These are phyloP conservation scores for Xanthia togata DNA, from an alignment of 2,888 invertebrate species.

Conservation along the genomic window DNA sequence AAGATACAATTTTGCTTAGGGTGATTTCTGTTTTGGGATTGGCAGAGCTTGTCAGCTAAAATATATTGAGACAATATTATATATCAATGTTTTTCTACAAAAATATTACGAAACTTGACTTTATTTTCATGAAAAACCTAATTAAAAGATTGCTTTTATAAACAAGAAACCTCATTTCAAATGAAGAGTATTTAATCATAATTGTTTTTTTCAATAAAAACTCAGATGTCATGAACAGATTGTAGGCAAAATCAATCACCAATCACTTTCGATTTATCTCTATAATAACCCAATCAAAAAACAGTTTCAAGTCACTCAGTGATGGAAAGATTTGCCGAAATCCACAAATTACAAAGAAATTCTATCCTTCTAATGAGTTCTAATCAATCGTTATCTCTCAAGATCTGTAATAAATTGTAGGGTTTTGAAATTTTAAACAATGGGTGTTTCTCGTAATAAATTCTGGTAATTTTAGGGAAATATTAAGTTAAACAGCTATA, in stretches of 20 bases:
- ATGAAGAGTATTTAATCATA: neutral
- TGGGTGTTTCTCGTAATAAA: neutral
- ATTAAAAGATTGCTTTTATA: neutral
- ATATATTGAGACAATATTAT: neutral
- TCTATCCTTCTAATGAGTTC: slow-evolving; percentile 25
- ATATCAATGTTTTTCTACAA: neutral
- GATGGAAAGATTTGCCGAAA: slow-evolving; percentile 30
- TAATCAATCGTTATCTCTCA: slow-evolving; percentile 38
- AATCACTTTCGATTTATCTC: slow-evolving; percentile 18
- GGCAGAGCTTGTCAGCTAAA: neutral
- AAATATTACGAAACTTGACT: neutral
- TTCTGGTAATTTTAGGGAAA: neutral
- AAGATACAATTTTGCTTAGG: neutral
- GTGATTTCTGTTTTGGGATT: no score
- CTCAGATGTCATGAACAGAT: slow-evolving; percentile 1
- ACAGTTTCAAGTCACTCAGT: slow-evolving; percentile 30
- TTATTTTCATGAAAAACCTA: neutral
- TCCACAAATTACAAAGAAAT: slow-evolving; percentile 39
- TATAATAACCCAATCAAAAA: slow-evolving; percentile 34
- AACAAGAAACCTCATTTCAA: neutral
- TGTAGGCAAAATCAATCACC: slow-evolving; percentile 28
- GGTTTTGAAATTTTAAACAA: neutral
- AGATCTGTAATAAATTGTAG: slow-evolving; percentile 7
- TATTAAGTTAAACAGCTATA: neutral
- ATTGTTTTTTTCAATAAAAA: neutral